Base-by-base conservation (phyloP, 2,888 invertebrate genomes). In the Harmothoe impar region DNA sequence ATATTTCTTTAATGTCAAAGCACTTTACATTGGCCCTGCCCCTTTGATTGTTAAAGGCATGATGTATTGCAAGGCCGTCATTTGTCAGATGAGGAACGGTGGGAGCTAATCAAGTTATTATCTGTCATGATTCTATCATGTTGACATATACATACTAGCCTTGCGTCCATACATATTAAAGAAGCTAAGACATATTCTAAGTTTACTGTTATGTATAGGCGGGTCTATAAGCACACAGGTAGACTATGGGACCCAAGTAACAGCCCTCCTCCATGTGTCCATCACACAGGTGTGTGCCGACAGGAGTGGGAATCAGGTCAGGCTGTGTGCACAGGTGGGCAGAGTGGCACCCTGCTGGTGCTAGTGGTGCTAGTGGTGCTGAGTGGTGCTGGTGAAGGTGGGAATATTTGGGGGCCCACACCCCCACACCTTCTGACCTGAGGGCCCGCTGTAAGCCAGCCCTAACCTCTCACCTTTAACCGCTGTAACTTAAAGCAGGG, bases 271-370 rank as follows among this genome's bases (percentile, higher is more conserved):
- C n/a, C 62, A 62, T 62, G 12, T 62, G 62, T 5, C 62, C 62
- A n/a, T 62, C 62, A 62, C 15, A 62, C 62, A 62, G 62, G 62
- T 62, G n/a, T 62, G 62, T 62, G 23, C 62, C 3, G 12, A 52
- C 54, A 15, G 62, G n/a, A n/a, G 43, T 43, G 43, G 43, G 62
- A 62, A n/a, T n/a, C 62, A 20, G n/a, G n/a, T 62, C n/a, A n/a
- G n/a, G 62, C 20, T 62, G 62, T 62, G 20, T 20, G n/a, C 62
- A 62, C 62, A 62, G 62, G 62, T 62, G 62, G n/a, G 62, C 62
- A 62, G 7, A 62, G 62, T 20, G 20, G 62, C 62, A 12, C 62
- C 62, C 62, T n/a, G 62, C 23, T 62, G 20, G 5, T 43, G 43
- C 43, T 7, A 20, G 62, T 7, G 62, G n/a, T 62, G 62, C 1